A percentile compares a stretch with the other conserved stretches of the same genome.
Evolutionary conservation across 2,888 invertebrate genomes (phyloP).

Genomic region (Halocaridina rubra): DNA sequence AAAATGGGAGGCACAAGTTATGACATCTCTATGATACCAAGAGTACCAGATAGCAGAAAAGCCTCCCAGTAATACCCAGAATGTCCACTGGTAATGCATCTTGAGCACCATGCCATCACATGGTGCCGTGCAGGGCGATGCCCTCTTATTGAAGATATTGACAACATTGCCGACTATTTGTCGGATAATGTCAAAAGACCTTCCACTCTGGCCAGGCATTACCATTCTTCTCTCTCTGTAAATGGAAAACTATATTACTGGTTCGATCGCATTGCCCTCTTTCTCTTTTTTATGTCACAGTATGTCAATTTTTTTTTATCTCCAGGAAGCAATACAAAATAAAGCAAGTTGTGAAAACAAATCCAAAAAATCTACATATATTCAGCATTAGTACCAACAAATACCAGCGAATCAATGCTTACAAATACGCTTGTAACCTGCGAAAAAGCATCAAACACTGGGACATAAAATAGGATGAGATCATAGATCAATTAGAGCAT

Average conservation of each 20-base stretch:
- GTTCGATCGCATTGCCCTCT: conserved; percentile 35
- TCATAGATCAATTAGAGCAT: conserved; percentile 17
- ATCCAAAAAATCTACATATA: conserved; percentile 33
- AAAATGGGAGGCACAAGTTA: conserved; percentile 63
- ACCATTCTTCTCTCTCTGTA: conserved; percentile 63
- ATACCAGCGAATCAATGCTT: neutral
- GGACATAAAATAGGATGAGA: neutral
- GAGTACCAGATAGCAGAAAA: conserved; percentile 63
- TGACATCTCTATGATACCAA: conserved; percentile 63
- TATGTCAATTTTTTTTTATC: conserved; percentile 32
- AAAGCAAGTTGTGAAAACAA: conserved; percentile 22
- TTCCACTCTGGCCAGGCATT: conserved; percentile 63
- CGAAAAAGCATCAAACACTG: neutral
- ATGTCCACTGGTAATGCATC: conserved; percentile 64
- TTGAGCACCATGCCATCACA: conserved; percentile 64
- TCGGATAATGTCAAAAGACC: conserved; percentile 64
- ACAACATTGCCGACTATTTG: conserved; percentile 64
- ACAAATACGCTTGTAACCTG: neutral
- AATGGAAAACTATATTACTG: conserved; percentile 61
- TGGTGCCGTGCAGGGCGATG: conserved; percentile 62
- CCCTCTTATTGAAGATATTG: conserved; percentile 64
- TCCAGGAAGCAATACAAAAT: conserved; percentile 3
- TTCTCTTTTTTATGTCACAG: conserved; percentile 26
- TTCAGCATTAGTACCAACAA: neutral
- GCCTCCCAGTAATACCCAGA: conserved; percentile 62